Evolutionary conservation across 92 coral and sea anemone species (phyloP).

Genomic region (Blastomussa wellsi): DNA sequence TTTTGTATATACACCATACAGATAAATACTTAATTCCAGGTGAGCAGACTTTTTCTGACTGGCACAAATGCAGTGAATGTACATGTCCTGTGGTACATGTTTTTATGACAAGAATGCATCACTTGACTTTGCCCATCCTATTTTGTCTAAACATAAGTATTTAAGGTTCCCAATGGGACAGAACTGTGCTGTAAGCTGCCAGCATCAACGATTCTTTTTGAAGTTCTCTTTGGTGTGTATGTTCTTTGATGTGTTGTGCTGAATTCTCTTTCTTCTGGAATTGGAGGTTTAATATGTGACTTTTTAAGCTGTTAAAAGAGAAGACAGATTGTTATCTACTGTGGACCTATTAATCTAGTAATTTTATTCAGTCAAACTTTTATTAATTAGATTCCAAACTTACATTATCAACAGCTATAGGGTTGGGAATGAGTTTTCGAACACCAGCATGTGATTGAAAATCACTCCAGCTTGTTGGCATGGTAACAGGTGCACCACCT

Average conservation of each 20-base stretch:
- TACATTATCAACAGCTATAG: constrained; percentile 81
- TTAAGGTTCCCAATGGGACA: constrained; percentile 81
- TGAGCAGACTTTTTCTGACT: too few relatives aligned
- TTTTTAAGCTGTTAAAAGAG: constrained; percentile 70
- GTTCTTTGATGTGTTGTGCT: constrained; percentile 92
- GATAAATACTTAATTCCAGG: too few relatives aligned
- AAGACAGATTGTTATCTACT: neutral
- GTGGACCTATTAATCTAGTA: neutral
- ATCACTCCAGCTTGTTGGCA: constrained; percentile 91
- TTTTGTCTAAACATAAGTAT: constrained; percentile 41
- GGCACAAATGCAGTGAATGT: too few relatives aligned
- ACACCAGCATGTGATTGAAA: constrained; percentile 79
- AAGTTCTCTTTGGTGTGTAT: constrained; percentile 82
- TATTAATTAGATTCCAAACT: constrained; percentile 26
- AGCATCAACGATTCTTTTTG: constrained; percentile 56
- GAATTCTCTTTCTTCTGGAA: constrained; percentile 77
- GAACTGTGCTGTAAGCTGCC: constrained; percentile 92
- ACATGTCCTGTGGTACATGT: neutral
- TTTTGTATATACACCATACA: too few relatives aligned
- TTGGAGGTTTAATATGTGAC: constrained; percentile 88
- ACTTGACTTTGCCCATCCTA: neutral
- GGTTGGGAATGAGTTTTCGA: constrained; percentile 77
- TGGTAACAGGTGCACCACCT: constrained; percentile 75
- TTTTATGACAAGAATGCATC: neutral
- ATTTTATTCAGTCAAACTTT: neutral